Evolutionary conservation across 2,113 vertebrate species (phyloP).

Genomic region (Channa argus): DNA sequence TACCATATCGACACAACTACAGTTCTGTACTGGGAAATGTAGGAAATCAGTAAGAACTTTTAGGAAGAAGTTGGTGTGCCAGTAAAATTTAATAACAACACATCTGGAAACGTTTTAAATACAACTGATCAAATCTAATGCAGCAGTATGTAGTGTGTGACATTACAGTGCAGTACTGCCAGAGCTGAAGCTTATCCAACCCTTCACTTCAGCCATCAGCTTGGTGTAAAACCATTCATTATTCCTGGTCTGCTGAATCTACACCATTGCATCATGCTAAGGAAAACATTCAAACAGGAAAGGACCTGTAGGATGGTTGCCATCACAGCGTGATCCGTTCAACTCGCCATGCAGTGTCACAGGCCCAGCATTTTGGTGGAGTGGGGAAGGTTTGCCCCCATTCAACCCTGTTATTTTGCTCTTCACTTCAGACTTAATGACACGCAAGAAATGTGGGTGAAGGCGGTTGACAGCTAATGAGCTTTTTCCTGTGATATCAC

Average conservation of each 20-base stretch:
- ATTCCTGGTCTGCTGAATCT: conserved; percentile 24
- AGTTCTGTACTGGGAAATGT: background rate
- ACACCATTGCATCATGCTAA: conserved; percentile 33
- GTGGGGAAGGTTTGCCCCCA: background rate
- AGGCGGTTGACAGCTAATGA: conserved; percentile 55
- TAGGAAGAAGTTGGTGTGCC: background rate
- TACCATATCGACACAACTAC: too few relatives aligned
- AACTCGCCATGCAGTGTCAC: background rate
- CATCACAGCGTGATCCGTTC: conserved; percentile 7
- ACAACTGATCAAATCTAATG: conserved; percentile 6
- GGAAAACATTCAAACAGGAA: conserved; percentile 37
- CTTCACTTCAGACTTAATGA: conserved; percentile 35
- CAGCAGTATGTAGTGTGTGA: background rate
- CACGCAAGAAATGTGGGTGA: conserved; percentile 46
- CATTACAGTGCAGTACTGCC: background rate
- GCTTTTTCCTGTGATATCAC: conserved; percentile 68
- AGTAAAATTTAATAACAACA: background rate
- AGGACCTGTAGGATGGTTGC: conserved; percentile 8
- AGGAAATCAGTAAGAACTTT: background rate
- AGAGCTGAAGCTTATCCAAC: background rate
- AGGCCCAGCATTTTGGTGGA: background rate
- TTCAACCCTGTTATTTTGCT: conserved; percentile 13
- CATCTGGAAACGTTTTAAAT: conserved; percentile 33
- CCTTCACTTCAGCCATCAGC: background rate
- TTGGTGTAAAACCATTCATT: conserved; percentile 10